Evolutionary conservation across 37 sponge, comb jelly and placozoan genomes (phyloP), one percentile per base, ranked within the genome.

Genomic region (Geodia barretti): DNA sequence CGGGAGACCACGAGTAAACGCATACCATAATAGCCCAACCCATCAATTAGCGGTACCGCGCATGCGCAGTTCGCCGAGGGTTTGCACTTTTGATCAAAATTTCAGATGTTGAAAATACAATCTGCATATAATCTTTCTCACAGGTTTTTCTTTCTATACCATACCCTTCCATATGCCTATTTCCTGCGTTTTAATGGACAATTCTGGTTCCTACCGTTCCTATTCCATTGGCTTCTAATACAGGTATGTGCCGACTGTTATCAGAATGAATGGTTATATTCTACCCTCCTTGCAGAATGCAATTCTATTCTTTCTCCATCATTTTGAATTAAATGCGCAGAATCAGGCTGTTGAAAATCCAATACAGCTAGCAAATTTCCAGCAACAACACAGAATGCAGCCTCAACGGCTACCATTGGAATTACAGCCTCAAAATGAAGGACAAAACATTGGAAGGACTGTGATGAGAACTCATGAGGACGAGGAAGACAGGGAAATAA

Each of bases 141-240:
- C 35, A 88, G 88, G 83, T 89, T 89, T 68, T 89, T 89, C 61
- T 89, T 70, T 40, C 67, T 89, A 19, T 89, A 89, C 26, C 89
- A 89, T 63, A 83, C 83, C 37, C 78, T 89, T 39, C 89, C 89
- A 0, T 89, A 89, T 89, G 89, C 84, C 20, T 89, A 83, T 64
- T 89, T 64, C 72, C 62, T 89, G 60, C 35, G 89, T 24, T 78
- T 89, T 67, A 83, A 79, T 74, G 89, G 89, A 1, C 84, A 78
- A 32, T 89, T 79, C 61, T 89, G 89, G 89, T 76, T 89, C 59
- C 60, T 89, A 25, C 89, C 89, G 0, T 89, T 89, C 72, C 7
- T 78, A 25, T 83, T 79, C 35, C 89, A 89, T 41, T 83, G 84
- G 89, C 65, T 78, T 26, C 41, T 89, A 58, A 41, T 83, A 29